Percentiles rank a stretch among this genome's conserved stretches.
phyloP scores from a whole-genome alignment of 2,113 vertebrate species.

The Labeo rohita region DNA sequence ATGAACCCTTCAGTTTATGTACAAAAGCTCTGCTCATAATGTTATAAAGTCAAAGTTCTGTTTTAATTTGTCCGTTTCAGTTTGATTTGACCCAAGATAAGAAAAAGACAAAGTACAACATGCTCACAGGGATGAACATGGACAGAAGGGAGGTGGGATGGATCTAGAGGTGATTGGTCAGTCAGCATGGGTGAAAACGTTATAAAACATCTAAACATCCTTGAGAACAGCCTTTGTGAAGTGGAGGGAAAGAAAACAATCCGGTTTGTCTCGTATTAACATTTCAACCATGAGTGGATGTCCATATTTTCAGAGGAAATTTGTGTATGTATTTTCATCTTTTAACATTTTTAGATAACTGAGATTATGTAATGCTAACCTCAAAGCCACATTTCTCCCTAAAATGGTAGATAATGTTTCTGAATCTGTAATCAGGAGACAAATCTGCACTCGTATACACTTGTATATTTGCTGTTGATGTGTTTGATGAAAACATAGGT shows the following conservation, averaged over 20 bases:
- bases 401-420: neutral
- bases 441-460: neutral
- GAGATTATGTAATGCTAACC: neutral
- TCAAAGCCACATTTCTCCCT: neutral
- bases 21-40: neutral
- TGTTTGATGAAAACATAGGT: conserved; percentile 58
- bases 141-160: conserved; percentile 19
- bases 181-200: neutral
- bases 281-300: conserved; percentile 85
- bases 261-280: conserved; percentile 20
- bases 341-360: neutral
- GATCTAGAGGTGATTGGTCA: conserved; percentile 37
- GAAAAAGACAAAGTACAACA: conserved; percentile 40
- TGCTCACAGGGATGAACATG: neutral
- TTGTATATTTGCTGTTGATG: neutral
- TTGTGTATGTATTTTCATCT: conserved; percentile 78
- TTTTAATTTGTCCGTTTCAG: neutral
- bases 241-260: conserved; percentile 29
- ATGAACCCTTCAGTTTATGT: conserved; percentile 4
- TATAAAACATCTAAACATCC: conserved; percentile 29
- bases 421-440: neutral
- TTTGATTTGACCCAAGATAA: conserved; percentile 39
- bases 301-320: conserved; percentile 81
- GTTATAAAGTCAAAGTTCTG: conserved; percentile 18
- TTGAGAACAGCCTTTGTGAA: neutral